A percentile compares a stretch with the other conserved stretches of the same genome.
Evolutionary conservation across 2,113 vertebrate genomes (phyloP).

Genomic region (Eulemur rufifrons): DNA sequence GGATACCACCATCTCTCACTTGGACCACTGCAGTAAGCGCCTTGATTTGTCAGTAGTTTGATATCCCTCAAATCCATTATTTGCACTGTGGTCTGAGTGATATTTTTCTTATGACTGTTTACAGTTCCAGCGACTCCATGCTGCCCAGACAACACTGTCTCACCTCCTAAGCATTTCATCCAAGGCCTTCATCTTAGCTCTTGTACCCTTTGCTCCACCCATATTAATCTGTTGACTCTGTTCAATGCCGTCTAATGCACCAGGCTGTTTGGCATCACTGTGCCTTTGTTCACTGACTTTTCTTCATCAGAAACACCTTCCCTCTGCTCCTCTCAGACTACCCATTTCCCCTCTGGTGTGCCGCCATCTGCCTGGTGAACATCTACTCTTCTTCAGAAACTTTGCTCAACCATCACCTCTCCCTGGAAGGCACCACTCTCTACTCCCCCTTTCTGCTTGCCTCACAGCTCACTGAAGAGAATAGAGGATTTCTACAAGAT

Average conservation of each 20-base stretch:
- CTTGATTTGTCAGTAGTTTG: background rate
- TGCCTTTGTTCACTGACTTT: background rate
- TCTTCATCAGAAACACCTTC: background rate
- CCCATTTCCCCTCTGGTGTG: background rate
- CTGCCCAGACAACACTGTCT: background rate
- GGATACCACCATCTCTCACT: background rate
- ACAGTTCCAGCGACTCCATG: background rate
- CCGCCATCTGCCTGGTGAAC: background rate
- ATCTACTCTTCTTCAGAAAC: background rate
- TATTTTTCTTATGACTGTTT: background rate
- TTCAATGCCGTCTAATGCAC: background rate
- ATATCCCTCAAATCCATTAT: background rate
- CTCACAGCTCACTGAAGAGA: background rate
- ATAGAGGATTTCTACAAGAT: background rate
- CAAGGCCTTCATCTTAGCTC: background rate
- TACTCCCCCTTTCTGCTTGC: background rate
- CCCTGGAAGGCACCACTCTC: background rate
- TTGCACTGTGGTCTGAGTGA: background rate
- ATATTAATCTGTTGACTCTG: background rate
- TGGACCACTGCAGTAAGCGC: background rate
- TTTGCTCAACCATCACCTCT: background rate
- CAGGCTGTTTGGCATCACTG: background rate
- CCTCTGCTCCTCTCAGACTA: background rate
- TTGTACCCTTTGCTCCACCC: background rate
- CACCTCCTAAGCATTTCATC: background rate